Conservation (phyloP, 2,113 vertebrate genomes). For the Lethenteron camtschaticum region DNA sequence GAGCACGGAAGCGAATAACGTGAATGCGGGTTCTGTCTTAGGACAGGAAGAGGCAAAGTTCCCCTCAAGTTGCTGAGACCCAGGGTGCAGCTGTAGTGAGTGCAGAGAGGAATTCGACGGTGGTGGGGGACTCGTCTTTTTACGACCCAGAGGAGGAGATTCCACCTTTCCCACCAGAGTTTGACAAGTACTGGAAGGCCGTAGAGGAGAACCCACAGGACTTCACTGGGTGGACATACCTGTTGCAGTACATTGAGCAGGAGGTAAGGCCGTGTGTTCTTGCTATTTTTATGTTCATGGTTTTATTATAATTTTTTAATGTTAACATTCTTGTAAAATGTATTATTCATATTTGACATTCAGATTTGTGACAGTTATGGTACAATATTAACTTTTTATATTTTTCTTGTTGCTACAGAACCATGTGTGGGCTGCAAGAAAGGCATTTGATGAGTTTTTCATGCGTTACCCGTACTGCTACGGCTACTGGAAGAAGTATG, state of each 20-base stretch:
- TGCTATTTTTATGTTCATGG: not conserved
- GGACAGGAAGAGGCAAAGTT: too few relatives aligned
- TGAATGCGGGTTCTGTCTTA: too few relatives aligned
- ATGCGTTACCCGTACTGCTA: conserved; percentile 89
- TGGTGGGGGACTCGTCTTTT: too few relatives aligned
- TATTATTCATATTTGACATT: too few relatives aligned
- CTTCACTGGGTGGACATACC: conserved; percentile 89
- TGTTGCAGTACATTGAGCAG: conserved; percentile 87
- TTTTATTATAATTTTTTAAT: too few relatives aligned
- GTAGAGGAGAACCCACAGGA: conserved; percentile 83
- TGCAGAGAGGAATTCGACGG: too few relatives aligned
- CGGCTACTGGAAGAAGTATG: conserved; percentile 98
- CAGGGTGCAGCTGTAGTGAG: too few relatives aligned
- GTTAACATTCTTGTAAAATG: too few relatives aligned
- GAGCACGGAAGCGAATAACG: too few relatives aligned
- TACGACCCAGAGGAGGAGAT: not conserved
- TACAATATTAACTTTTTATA: too few relatives aligned
- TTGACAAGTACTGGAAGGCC: conserved; percentile 69
- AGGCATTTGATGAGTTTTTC: conserved; percentile 76
- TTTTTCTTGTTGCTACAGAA: conserved; percentile 30
- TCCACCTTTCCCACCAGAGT: conserved; percentile 43
- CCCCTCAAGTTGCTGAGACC: too few relatives aligned
- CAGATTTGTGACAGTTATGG: too few relatives aligned
- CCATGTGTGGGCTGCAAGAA: conserved; percentile 46
- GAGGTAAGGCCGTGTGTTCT: conserved; percentile 37